Evolutionary conservation across 2,113 vertebrate genomes (phyloP).

Genomic region (Phylloscopus whistleri): DNA sequence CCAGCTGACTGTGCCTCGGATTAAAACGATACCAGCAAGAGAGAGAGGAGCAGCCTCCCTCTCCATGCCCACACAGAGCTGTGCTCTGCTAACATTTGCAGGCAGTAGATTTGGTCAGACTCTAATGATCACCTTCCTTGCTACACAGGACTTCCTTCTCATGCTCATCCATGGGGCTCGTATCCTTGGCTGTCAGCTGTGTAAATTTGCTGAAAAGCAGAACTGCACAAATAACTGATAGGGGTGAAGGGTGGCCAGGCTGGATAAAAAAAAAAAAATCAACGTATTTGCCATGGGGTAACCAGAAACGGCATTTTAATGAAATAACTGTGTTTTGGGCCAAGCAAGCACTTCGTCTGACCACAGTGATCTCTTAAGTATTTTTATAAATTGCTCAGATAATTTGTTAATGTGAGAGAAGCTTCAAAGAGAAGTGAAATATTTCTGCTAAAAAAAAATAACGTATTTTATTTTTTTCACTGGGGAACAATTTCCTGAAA

Average conservation of each 20-base stretch:
- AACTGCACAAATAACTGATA: constrained; percentile 38
- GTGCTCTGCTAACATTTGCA: not conserved
- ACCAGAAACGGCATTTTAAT: not conserved
- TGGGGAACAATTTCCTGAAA: constrained; percentile 30
- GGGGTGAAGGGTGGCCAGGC: not conserved
- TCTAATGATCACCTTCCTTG: constrained; percentile 17
- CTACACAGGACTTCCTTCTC: constrained; percentile 30
- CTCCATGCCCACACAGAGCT: not conserved
- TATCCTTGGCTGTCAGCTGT: not conserved
- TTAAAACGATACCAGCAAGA: not conserved
- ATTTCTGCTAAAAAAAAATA: not conserved
- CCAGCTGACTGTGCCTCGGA: not conserved
- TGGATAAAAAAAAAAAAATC: constrained; percentile 8
- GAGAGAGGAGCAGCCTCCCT: not conserved
- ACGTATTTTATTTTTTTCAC: accelerated
- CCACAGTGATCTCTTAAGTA: not conserved
- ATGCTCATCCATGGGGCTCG: not conserved
- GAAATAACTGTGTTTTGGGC: not conserved
- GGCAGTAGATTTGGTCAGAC: not conserved
- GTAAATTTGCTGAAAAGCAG: constrained; percentile 62
- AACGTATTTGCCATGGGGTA: not conserved
- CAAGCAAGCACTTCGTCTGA: not conserved
- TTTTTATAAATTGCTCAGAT: constrained; percentile 6
- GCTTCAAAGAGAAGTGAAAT: constrained; percentile 28
- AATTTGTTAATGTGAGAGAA: constrained; percentile 17